Evolutionary conservation across 2,113 vertebrate genomes (phyloP).

Genomic region (Tichodroma muraria): DNA sequence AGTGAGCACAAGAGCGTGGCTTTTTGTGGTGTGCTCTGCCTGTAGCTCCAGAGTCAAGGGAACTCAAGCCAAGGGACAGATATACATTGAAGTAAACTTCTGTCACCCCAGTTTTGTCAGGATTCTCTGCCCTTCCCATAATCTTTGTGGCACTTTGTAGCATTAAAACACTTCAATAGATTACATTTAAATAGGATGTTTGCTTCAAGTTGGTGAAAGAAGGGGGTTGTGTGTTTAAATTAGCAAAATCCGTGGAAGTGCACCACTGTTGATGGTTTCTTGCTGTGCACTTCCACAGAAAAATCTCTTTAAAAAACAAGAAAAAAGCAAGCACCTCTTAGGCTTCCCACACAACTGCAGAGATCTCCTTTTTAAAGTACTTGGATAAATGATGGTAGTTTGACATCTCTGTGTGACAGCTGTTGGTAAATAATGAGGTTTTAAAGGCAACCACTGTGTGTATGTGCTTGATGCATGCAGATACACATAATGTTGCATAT

Average conservation of each 20-base stretch:
- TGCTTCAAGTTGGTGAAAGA: background rate
- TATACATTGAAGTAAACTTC: background rate
- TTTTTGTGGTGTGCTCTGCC: background rate
- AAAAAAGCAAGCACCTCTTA: background rate
- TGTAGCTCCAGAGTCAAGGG: background rate
- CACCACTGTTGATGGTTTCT: background rate
- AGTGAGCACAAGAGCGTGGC: background rate
- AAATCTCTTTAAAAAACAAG: background rate
- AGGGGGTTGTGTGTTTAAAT: background rate
- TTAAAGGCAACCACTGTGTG: background rate
- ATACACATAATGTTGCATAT: background rate
- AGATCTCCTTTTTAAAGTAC: background rate
- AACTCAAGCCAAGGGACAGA: background rate
- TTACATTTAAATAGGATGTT: background rate
- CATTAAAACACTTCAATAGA: background rate
- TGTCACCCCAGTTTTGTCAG: background rate
- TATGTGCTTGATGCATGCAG: background rate
- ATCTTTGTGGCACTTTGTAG: background rate
- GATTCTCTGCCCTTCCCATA: background rate
- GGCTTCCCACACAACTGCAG: background rate
- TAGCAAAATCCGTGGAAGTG: background rate
- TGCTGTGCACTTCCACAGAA: background rate
- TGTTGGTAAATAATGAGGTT: conserved; percentile 31
- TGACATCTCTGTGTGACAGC: conserved; percentile 34
- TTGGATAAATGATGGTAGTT: conserved; percentile 29